Percentiles rank a stretch among this genome's conserved stretches.
Conservation (phyloP, 2,888 invertebrate genomes). For the Entomobrya multifasciata region DNA sequence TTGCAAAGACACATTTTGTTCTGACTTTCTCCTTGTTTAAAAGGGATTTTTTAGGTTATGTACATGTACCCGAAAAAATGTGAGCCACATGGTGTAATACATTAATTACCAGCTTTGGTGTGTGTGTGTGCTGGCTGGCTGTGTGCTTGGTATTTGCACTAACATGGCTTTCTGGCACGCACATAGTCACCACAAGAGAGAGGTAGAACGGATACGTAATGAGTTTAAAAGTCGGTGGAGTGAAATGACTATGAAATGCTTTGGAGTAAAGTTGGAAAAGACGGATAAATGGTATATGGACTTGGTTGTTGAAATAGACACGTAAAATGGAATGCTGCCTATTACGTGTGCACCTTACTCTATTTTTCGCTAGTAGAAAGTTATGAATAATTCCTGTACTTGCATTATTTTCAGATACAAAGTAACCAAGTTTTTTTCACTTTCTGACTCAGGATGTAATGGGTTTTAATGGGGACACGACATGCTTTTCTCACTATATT, state of each 20-base stretch:
- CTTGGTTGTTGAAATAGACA: slow-evolving; percentile 38
- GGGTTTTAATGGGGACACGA: slow-evolving; percentile 52
- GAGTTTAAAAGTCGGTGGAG: background rate
- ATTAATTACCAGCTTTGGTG: slow-evolving; percentile 66
- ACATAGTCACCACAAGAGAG: slow-evolving; percentile 22
- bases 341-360: slow-evolving; percentile 26
- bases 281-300: background rate
- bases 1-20: background rate
- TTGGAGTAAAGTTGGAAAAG: background rate
- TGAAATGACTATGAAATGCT: background rate
- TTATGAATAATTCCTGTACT: slow-evolving; percentile 50
- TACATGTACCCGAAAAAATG: slow-evolving; percentile 38
- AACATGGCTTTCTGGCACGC: slow-evolving; percentile 66
- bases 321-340: slow-evolving; percentile 33
- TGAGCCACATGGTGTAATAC: slow-evolving; percentile 64
- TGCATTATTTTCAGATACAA: background rate
- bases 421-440: slow-evolving; percentile 59
- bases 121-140: too few species aligned
- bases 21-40: background rate
- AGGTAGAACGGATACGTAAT: background rate
- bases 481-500: slow-evolving; percentile 37
- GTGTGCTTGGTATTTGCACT: slow-evolving; percentile 51
- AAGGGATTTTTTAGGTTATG: background rate
- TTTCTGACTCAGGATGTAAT: slow-evolving; percentile 51
- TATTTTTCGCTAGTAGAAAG: slow-evolving; percentile 1